These are phyloP conservation scores for Stegana nigrithorax DNA, from an alignment of 2,888 invertebrate species.

Conservation along the genomic window DNA sequence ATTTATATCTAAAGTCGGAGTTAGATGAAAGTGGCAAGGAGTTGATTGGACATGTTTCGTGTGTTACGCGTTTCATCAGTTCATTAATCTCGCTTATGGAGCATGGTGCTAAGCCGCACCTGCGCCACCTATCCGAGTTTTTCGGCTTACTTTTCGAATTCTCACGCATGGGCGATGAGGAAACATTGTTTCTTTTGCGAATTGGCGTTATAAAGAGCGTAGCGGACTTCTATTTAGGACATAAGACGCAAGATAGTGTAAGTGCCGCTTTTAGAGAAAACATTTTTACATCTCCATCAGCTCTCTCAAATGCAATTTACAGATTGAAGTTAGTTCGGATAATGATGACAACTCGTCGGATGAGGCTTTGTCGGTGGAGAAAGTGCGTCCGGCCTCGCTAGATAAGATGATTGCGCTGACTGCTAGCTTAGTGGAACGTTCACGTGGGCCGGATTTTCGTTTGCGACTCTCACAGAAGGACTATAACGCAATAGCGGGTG, in stretches of 20 bases:
- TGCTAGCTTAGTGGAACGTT: conserved; percentile 88
- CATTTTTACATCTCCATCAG: neutral
- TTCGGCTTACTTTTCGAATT: conserved; percentile 93
- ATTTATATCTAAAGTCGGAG: conserved; percentile 73
- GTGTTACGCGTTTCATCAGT: conserved; percentile 92
- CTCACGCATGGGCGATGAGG: conserved; percentile 95
- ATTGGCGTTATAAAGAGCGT: conserved; percentile 90
- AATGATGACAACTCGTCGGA: conserved; percentile 70
- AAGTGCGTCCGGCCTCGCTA: conserved; percentile 88
- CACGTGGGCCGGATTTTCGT: conserved; percentile 80
- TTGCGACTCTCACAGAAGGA: conserved; percentile 83
- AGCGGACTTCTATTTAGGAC: conserved; percentile 92
- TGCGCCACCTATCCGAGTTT: conserved; percentile 91
- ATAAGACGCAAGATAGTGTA: conserved; percentile 79
- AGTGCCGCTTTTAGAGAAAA: conserved; percentile 46
- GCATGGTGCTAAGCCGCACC: conserved; percentile 85
- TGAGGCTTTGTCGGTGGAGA: conserved; percentile 73
- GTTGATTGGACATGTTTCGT: conserved; percentile 80
- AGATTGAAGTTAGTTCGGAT: conserved; percentile 69
- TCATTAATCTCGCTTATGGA: conserved; percentile 89
- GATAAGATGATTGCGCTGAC: conserved; percentile 96
- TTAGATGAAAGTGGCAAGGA: conserved; percentile 70
- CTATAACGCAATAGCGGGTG: conserved; percentile 84
- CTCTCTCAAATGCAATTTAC: neutral
- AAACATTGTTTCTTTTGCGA: conserved; percentile 86